Percentiles rank a stretch among this genome's conserved stretches.
Evolutionary conservation across 2,888 invertebrate species (phyloP).

Genomic region (Glomeris marginata): DNA sequence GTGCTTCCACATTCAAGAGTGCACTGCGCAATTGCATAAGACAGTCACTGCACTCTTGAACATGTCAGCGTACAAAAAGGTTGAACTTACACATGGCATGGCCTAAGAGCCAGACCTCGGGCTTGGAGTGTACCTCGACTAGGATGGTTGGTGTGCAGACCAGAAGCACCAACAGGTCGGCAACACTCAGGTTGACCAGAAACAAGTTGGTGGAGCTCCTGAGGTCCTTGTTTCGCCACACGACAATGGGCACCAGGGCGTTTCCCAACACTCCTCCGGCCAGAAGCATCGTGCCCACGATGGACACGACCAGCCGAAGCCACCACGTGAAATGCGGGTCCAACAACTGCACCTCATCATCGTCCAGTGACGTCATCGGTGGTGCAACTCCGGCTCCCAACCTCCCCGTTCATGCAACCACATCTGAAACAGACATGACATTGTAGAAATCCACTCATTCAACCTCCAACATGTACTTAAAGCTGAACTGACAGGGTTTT

Average conservation of each 20-base stretch:
- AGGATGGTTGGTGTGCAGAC: constrained; percentile 86
- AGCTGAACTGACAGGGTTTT: no score
- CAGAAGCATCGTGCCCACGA: constrained; percentile 75
- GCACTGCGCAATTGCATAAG: no score
- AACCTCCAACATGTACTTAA: no score
- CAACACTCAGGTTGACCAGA: constrained; percentile 80
- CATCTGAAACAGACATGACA: no score
- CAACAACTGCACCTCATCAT: background rate
- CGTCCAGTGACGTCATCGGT: background rate
- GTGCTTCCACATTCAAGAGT: no score
- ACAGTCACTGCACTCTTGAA: no score
- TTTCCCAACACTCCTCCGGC: constrained; percentile 81
- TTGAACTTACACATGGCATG: constrained; percentile 76
- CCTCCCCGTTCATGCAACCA: no score
- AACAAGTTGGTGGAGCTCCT: constrained; percentile 89
- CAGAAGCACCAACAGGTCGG: constrained; percentile 76
- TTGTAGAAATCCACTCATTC: no score
- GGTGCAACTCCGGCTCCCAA: no score
- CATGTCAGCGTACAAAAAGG: no score
- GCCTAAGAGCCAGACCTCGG: constrained; percentile 85
- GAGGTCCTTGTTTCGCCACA: constrained; percentile 83
- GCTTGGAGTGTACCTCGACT: constrained; percentile 81
- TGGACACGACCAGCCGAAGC: constrained; percentile 73
- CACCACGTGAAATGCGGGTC: constrained; percentile 52
- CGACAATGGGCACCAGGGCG: constrained; percentile 83